Evolutionary conservation across 2,797 vertebrate species (phyloP), one percentile per base, ranked within the genome.

Genomic region (Manis crassicaudata): DNA sequence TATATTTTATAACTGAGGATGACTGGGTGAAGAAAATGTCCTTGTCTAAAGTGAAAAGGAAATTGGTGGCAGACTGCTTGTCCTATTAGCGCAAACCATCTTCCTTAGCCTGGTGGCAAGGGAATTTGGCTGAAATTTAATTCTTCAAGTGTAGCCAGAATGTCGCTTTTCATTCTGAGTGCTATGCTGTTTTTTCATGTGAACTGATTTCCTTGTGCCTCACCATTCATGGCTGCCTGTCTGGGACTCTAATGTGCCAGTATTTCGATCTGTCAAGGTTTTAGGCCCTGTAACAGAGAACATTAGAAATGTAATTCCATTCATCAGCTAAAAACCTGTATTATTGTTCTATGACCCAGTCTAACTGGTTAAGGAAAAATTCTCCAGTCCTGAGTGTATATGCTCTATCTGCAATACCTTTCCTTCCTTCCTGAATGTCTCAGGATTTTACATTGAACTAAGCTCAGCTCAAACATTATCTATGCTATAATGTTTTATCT

Each of bases 301-400:
- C 27, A 73, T 35, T 81, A 81, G 60, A 95, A 93, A 82, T 46
- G 10, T 16, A 90, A 94, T 89, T 67, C 11, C 14, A 67, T 62
- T 63, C 5, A 83, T 56, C 29, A 82, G 11, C 21, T 94, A 75
- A 90, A 88, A 37, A 35, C 25, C 60, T 21, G 11, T 21, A 65
- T 91, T 92, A 92, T 56, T 73, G 12, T 35, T 54, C 46, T 52
- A 89, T 54, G 75, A 75, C 58, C 20, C 21, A 70, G 52, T 63
- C n/a, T 43, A 93, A 25, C 5, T 67, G 23, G 32, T 62, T 54
- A 88, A 85, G 84, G 93, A 93, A 68, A 81, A 96, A 93, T 37
- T 88, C 29, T 84, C 50, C 8, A 58, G 12, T 43, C 75, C 2
- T 21, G 37, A 90, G 65, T 50, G 52, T 46, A 67, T 37, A 73